phyloP scores from a whole-genome alignment of 2,888 invertebrate genomes.

The Campoplex capitator region DNA sequence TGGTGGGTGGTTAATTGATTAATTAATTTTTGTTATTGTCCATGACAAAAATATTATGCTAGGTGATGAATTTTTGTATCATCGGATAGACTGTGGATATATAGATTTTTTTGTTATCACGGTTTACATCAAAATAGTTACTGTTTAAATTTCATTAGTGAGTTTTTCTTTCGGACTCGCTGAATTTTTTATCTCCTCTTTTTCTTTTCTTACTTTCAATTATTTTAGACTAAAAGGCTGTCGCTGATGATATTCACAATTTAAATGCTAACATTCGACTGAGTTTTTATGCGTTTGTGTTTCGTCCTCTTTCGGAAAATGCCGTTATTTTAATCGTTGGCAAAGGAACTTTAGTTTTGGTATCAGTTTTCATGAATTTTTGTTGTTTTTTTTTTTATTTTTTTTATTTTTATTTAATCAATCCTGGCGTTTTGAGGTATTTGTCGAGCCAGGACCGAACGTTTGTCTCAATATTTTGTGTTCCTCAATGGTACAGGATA shows the following conservation, averaged over 20 bases:
- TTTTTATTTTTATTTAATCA: not conserved
- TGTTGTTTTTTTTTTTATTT: constrained; percentile 8
- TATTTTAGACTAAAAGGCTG: constrained; percentile 38
- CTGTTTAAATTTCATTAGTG: constrained; percentile 19
- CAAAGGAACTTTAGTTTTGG: constrained; percentile 40
- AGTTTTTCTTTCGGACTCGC: constrained; percentile 3
- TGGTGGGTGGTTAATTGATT: constrained; percentile 29
- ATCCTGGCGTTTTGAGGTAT: not conserved
- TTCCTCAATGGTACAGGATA: constrained; percentile 42
- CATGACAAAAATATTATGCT: constrained; percentile 60
- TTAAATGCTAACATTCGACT: constrained; percentile 34
- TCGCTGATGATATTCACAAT: constrained; percentile 14
- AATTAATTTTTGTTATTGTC: constrained; percentile 51
- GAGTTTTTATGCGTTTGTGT: constrained; percentile 23
- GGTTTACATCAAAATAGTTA: constrained; percentile 48
- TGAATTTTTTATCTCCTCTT: constrained; percentile 11
- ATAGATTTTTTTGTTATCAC: constrained; percentile 37
- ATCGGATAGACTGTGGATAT: constrained; percentile 38
- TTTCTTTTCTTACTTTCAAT: constrained; percentile 49
- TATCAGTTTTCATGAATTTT: constrained; percentile 23
- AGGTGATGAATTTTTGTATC: constrained; percentile 18
- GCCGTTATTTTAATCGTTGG: not conserved
- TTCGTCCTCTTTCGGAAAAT: constrained; percentile 2
- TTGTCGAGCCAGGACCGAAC: constrained; percentile 9
- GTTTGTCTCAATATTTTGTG: not conserved